Percentiles rank a stretch among this genome's conserved stretches.
phyloP scores from a whole-genome alignment of 2,113 vertebrate genomes.

The Cygnus buccinator region DNA sequence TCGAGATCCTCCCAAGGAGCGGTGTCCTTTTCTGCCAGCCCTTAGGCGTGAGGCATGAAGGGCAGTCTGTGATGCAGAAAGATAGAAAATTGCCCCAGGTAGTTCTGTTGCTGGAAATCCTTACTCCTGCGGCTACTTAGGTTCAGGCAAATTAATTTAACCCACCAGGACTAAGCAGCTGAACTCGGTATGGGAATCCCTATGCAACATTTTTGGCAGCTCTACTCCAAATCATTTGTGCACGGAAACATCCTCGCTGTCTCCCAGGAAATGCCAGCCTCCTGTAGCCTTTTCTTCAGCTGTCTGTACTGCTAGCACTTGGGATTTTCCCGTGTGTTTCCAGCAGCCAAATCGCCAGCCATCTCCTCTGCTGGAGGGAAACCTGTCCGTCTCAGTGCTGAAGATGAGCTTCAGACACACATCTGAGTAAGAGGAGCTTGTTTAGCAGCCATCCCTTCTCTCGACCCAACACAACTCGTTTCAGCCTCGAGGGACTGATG shows the following conservation, averaged over 20 bases:
- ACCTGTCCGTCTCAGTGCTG: neutral
- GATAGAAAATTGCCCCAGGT: constrained; percentile 19
- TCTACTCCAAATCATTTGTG: neutral
- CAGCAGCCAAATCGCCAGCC: neutral
- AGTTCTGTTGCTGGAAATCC: constrained; percentile 31
- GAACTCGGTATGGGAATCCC: neutral
- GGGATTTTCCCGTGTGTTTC: neutral
- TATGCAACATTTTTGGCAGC: neutral
- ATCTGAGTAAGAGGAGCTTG: neutral
- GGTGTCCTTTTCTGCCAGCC: constrained; percentile 13
- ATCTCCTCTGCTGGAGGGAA: neutral
- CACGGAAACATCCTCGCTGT: neutral
- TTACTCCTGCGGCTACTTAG: constrained; percentile 15
- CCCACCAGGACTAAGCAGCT: neutral
- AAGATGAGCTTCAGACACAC: neutral
- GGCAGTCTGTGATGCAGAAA: constrained; percentile 46
- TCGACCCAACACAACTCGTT: neutral
- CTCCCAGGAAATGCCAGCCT: neutral
- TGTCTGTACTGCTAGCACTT: neutral
- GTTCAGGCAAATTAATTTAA: constrained; percentile 31
- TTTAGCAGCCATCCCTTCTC: neutral
- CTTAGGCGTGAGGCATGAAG: constrained; percentile 38
- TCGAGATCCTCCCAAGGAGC: neutral
- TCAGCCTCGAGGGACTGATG: constrained; percentile 1
- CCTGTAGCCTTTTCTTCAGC: neutral